Evolutionary conservation across 1,140 invertebrate species (phyloP).

Genomic region (Sitobion miscanthi): DNA sequence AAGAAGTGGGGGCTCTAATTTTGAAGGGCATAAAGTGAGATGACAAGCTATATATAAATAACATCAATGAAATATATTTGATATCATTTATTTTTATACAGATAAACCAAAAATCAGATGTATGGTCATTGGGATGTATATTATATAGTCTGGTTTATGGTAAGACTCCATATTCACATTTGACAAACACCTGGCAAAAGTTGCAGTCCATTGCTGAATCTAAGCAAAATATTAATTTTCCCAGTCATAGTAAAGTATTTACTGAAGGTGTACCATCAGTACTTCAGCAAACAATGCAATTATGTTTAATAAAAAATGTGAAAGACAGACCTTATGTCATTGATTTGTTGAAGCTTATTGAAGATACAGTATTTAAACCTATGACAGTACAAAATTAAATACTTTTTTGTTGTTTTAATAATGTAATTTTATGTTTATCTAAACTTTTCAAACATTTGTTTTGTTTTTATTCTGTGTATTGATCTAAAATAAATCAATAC

Average conservation of each 20-base stretch:
- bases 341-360: conserved; percentile 58
- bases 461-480: not conserved
- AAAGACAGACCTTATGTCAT: conserved; percentile 58
- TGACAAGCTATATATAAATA: not conserved
- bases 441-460: not conserved
- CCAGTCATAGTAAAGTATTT: conserved; percentile 60
- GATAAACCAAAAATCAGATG: conserved; percentile 92
- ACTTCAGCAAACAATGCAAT: conserved; percentile 57
- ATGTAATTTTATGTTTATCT: not conserved
- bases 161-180: conserved; percentile 87
- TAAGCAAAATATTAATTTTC: conserved; percentile 79
- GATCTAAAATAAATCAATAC: not conserved
- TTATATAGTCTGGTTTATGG: conserved; percentile 92
- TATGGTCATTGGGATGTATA: conserved; percentile 98
- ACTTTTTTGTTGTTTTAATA: not conserved
- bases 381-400: not conserved
- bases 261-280: conserved; percentile 56
- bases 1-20: conserved; percentile 63
- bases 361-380: conserved; percentile 48
- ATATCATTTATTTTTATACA: conserved; percentile 64
- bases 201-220: conserved; percentile 83
- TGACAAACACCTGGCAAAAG: conserved; percentile 77
- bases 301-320: conserved; percentile 59
- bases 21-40: conserved; percentile 45
- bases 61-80: not conserved